These are phyloP conservation scores for Drosophila bunnanda DNA, from an alignment of 2,888 invertebrate species.

Conservation along the genomic window DNA sequence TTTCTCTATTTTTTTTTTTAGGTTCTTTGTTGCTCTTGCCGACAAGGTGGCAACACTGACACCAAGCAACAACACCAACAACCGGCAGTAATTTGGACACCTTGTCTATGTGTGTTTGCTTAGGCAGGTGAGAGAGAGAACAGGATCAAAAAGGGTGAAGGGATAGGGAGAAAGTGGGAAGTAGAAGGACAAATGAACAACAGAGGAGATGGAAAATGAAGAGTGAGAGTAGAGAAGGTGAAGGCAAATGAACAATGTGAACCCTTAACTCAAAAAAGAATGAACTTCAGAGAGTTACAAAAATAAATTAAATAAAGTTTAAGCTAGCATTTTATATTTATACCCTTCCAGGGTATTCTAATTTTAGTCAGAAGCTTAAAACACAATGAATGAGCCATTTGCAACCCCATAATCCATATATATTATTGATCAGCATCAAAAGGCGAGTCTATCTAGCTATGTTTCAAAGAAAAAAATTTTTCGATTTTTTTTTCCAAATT, in stretches of 20 bases:
- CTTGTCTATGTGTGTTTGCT: constrained; percentile 63
- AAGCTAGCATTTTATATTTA: background rate
- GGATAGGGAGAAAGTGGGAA: background rate
- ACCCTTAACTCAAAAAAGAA: background rate
- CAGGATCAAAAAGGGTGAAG: background rate
- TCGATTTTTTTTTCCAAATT: too few species aligned
- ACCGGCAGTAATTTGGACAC: constrained; percentile 76
- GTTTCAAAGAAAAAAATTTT: too few species aligned
- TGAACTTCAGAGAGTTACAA: background rate
- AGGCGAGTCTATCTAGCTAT: too few species aligned
- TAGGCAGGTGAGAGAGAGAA: constrained; percentile 18
- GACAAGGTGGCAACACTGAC: constrained; percentile 77
- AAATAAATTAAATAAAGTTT: background rate
- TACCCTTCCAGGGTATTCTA: too few species aligned
- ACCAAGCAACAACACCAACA: constrained; percentile 50
- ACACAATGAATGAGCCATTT: too few species aligned
- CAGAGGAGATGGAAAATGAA: background rate
- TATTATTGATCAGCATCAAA: too few species aligned
- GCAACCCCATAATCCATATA: too few species aligned
- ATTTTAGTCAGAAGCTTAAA: too few species aligned
- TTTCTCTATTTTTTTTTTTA: constrained; percentile 3
- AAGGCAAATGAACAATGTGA: constrained; percentile 1
- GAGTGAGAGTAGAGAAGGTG: background rate
- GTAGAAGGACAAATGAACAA: constrained; percentile 23
- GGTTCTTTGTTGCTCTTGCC: constrained; percentile 35